Percentiles rank a stretch among this genome's conserved stretches.
phyloP scores from a whole-genome alignment of 2,113 vertebrate species.

The Hippocampus abdominalis region DNA sequence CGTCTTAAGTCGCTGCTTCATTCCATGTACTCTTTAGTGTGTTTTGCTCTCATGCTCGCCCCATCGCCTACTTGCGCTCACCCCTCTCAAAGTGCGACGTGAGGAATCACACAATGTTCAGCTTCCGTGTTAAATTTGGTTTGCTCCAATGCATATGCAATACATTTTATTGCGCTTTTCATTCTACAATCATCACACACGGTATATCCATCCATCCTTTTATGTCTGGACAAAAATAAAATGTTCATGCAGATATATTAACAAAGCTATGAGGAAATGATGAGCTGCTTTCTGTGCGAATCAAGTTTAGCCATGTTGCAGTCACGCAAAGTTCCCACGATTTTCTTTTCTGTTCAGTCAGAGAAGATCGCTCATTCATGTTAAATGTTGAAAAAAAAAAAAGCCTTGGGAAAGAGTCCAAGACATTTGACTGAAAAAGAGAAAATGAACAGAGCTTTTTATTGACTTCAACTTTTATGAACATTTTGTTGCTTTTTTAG shows the following conservation, averaged over 20 bases:
- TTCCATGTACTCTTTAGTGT: constrained; percentile 57
- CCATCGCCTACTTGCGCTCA: constrained; percentile 58
- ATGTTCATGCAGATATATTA: not conserved
- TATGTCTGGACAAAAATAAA: constrained; percentile 13
- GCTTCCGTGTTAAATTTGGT: constrained; percentile 21
- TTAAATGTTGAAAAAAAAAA: constrained; percentile 8
- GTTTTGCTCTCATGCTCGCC: constrained; percentile 49
- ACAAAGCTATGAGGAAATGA: constrained; percentile 27
- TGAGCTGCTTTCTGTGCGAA: constrained; percentile 25
- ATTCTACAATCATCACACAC: constrained; percentile 15
- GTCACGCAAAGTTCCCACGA: constrained; percentile 25
- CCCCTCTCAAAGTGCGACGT: constrained; percentile 21
- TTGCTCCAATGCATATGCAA: not conserved
- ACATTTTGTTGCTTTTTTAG: constrained; percentile 36
- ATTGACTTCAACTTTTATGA: constrained; percentile 32
- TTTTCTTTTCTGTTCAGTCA: constrained; percentile 18
- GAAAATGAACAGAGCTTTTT: constrained; percentile 21
- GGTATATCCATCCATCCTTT: constrained; percentile 27
- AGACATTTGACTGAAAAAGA: constrained; percentile 1
- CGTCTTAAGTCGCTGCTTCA: not conserved
- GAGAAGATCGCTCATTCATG: constrained; percentile 16
- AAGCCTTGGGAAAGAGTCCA: constrained; percentile 20
- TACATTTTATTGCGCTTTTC: constrained; percentile 13
- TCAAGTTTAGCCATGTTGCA: constrained; percentile 5
- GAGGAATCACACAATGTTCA: constrained; percentile 17